Percentiles rank a stretch among this genome's conserved stretches.
These are phyloP conservation scores for Nothobranchius furzeri DNA, from an alignment of 2,113 vertebrate genomes.

Conservation along the genomic window DNA sequence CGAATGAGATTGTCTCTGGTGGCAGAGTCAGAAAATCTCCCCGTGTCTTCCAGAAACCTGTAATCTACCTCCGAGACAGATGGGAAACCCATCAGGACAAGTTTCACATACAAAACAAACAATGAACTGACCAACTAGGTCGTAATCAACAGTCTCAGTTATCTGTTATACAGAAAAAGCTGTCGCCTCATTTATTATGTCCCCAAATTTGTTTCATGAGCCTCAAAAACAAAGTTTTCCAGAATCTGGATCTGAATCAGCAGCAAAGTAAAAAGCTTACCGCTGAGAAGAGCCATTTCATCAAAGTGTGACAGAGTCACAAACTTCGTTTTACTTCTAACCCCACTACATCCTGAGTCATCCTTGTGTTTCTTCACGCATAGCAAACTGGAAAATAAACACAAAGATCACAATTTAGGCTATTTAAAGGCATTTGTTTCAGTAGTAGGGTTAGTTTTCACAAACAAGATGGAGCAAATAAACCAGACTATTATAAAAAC, in stretches of 20 bases:
- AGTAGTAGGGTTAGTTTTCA: no score
- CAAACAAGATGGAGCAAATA: no score
- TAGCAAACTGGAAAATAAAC: conserved; percentile 76
- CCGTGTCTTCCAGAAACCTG: conserved; percentile 92
- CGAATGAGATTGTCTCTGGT: conserved; percentile 77
- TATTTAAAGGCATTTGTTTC: background rate
- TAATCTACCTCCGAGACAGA: conserved; percentile 84
- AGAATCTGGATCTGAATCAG: background rate
- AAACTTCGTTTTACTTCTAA: conserved; percentile 90
- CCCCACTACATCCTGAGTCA: conserved; percentile 83
- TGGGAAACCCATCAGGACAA: background rate
- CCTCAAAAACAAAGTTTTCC: no score
- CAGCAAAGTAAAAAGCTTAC: conserved; percentile 72
- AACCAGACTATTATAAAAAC: no score
- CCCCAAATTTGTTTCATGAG: no score
- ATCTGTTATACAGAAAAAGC: background rate
- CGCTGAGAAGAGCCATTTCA: conserved; percentile 90
- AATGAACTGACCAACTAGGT: background rate
- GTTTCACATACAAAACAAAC: background rate
- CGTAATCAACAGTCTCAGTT: background rate
- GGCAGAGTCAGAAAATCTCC: conserved; percentile 86
- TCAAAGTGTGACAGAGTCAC: conserved; percentile 85
- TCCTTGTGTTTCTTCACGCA: conserved; percentile 95
- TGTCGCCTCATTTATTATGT: no score
- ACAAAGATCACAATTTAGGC: background rate